Conservation (phyloP, 2,888 invertebrate species). For the Linnaemya tessellans region DNA sequence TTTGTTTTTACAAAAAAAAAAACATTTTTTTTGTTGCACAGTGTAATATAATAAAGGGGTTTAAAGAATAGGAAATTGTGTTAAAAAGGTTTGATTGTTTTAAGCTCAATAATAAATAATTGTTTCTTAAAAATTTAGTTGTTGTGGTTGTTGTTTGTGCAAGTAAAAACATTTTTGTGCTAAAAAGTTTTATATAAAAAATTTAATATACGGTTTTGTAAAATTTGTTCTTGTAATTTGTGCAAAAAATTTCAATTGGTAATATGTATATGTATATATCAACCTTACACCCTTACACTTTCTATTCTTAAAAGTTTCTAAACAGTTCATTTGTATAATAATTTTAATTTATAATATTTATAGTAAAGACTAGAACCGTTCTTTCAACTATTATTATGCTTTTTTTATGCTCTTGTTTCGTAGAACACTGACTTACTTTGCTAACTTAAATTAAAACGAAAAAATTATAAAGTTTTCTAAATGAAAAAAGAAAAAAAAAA, state of each 20-base stretch:
- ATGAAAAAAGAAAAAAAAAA: conserved; percentile 23
- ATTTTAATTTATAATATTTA: conserved; percentile 38
- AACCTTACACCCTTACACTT: not conserved
- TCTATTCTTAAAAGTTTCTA: conserved; percentile 20
- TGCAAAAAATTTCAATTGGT: conserved; percentile 66
- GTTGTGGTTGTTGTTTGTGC: conserved; percentile 55
- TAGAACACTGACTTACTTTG: conserved; percentile 49
- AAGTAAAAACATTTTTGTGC: conserved; percentile 69
- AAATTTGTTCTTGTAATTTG: conserved; percentile 59
- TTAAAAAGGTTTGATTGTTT: conserved; percentile 73
- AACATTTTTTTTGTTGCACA: too few species aligned
- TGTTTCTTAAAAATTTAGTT: conserved; percentile 21
- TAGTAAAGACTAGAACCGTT: conserved; percentile 62
- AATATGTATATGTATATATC: not conserved
- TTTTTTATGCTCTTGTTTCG: not conserved
- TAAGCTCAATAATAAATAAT: conserved; percentile 74
- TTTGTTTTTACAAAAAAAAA: too few species aligned
- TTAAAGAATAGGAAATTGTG: not conserved
- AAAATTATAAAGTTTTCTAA: conserved; percentile 20
- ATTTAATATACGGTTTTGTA: conserved; percentile 41
- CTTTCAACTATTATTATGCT: not conserved
- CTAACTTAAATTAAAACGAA: conserved; percentile 51
- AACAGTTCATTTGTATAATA: conserved; percentile 32
- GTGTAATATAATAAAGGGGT: not conserved
- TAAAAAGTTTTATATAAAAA: conserved; percentile 66